Conservation (phyloP, 2,888 invertebrate species). For the Graphium colonna region DNA sequence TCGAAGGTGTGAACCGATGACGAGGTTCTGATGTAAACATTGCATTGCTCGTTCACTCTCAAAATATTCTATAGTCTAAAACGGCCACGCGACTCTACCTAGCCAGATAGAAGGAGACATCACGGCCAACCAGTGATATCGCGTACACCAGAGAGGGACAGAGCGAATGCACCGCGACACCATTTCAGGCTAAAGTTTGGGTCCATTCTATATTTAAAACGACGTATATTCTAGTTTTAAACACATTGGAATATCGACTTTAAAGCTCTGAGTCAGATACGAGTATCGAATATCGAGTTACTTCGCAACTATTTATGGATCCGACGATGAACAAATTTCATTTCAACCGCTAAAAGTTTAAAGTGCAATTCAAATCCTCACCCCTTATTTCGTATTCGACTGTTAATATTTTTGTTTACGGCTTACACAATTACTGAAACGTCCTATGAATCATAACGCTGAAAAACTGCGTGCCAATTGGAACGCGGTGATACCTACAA, state of each 20-base stretch:
- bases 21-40: slow-evolving; percentile 27
- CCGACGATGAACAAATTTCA: slow-evolving; percentile 67
- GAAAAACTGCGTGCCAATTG: slow-evolving; percentile 30
- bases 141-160: slow-evolving; percentile 37
- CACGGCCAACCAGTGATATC: no score
- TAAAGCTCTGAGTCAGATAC: slow-evolving; percentile 25
- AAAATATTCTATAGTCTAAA: slow-evolving; percentile 56
- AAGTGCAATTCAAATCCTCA: slow-evolving; percentile 61
- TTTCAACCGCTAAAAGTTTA: slow-evolving; percentile 65
- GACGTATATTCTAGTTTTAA: slow-evolving; percentile 29
- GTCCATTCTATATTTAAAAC: slow-evolving; percentile 30
- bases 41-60: slow-evolving; percentile 36
- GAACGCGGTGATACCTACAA: slow-evolving; percentile 39
- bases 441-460: slow-evolving; percentile 17
- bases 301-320: slow-evolving; percentile 55
- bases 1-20: slow-evolving; percentile 1
- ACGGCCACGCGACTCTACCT: slow-evolving; percentile 34
- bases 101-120: no score
- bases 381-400: slow-evolving; percentile 15
- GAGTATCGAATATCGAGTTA: slow-evolving; percentile 21
- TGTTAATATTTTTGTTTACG: neutral
- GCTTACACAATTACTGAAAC: slow-evolving; percentile 6
- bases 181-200: slow-evolving; percentile 63
- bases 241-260: slow-evolving; percentile 24
- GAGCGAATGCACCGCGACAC: slow-evolving; percentile 55